These are phyloP conservation scores for Pseudopodoces humilis DNA, from an alignment of 2,113 vertebrate species.

Conservation along the genomic window DNA sequence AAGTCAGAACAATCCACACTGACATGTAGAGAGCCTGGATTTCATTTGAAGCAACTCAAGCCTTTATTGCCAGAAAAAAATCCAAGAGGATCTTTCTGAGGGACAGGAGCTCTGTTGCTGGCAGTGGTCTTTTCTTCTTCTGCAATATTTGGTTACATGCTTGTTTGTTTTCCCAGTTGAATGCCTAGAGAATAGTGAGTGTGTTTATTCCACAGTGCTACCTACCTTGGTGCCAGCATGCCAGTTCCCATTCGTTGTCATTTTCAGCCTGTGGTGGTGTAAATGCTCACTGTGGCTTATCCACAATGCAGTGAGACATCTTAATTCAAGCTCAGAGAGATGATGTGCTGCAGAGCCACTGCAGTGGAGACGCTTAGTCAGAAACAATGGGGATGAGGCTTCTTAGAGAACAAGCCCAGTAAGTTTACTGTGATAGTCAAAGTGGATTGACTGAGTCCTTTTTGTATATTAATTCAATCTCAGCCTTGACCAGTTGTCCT, in stretches of 20 bases:
- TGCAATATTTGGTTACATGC: neutral
- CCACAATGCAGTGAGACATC: neutral
- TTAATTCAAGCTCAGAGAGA: neutral
- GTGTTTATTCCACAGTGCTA: neutral
- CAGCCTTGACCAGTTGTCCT: neutral
- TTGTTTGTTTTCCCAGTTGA: neutral
- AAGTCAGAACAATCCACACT: neutral
- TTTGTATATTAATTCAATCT: neutral
- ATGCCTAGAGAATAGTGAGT: neutral
- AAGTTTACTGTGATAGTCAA: neutral
- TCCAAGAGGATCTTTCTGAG: neutral
- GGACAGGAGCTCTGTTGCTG: neutral
- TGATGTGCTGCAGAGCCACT: neutral
- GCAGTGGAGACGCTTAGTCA: neutral
- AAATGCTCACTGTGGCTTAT: neutral
- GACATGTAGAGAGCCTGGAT: neutral
- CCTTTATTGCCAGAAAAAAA: neutral
- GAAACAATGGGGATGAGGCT: neutral
- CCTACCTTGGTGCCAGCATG: neutral
- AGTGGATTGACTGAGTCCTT: neutral
- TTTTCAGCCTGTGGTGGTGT: neutral
- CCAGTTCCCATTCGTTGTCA: neutral
- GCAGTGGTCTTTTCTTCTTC: neutral
- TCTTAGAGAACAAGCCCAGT: neutral
- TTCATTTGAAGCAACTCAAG: neutral